These are phyloP conservation scores for Eurytoma californica DNA, from an alignment of 2,888 invertebrate genomes.

Conservation along the genomic window DNA sequence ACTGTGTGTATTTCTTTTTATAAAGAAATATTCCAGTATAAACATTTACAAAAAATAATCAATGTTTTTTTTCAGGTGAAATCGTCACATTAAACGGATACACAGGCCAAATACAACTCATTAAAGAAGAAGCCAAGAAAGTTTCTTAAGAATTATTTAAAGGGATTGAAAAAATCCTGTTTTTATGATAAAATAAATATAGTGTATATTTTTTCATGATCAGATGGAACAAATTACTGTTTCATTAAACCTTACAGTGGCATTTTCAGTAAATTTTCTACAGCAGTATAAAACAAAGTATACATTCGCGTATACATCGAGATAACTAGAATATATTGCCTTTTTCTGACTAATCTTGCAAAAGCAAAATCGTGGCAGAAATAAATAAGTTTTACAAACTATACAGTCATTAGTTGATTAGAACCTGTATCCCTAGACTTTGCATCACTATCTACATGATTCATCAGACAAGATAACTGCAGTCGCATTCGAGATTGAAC, in stretches of 20 bases:
- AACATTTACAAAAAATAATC: neutral
- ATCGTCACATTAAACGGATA: conserved; percentile 60
- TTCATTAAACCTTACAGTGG: conserved; percentile 25
- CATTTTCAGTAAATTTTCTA: conserved; percentile 23
- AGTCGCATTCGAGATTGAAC: conserved; percentile 69
- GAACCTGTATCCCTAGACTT: conserved; percentile 22
- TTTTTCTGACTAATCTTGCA: conserved; percentile 36
- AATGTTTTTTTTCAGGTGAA: conserved; percentile 58
- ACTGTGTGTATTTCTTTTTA: too few species aligned
- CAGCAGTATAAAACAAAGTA: conserved; percentile 38
- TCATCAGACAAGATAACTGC: conserved; percentile 69
- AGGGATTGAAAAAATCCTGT: conserved; percentile 47
- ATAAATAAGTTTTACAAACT: conserved; percentile 50
- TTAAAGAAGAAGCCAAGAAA: conserved; percentile 48
- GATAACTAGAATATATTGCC: conserved; percentile 50
- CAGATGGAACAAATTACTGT: conserved; percentile 36
- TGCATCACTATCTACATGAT: conserved; percentile 25
- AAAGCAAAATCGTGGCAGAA: conserved; percentile 32
- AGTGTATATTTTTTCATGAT: conserved; percentile 29
- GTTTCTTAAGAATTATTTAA: neutral
- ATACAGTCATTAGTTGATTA: conserved; percentile 43
- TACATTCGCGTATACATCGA: conserved; percentile 32
- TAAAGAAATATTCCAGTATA: neutral
- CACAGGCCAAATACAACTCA: conserved; percentile 58
- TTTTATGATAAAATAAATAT: conserved; percentile 50